A percentile compares a stretch with the other conserved stretches of the same genome.
These are phyloP conservation scores for Sebastes schlegelii DNA, from an alignment of 2,113 vertebrate genomes.

Conservation along the genomic window DNA sequence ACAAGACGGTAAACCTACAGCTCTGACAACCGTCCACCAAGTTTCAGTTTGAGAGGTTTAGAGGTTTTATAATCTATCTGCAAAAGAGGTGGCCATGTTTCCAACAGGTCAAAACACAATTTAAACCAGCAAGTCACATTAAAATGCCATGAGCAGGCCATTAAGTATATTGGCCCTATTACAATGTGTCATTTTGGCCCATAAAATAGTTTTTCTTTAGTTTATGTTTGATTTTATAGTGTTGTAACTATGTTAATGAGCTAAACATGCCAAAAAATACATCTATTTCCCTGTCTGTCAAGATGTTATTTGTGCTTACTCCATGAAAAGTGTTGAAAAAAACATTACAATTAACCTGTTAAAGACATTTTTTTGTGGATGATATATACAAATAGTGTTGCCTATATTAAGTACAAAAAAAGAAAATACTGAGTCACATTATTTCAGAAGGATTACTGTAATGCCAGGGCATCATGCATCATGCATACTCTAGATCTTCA, in stretches of 20 bases:
- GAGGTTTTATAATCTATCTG: not conserved
- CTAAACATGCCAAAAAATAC: not conserved
- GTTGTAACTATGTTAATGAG: not conserved
- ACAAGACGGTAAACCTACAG: not conserved
- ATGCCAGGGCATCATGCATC: too few species aligned
- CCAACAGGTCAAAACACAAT: not conserved
- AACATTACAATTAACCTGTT: not conserved
- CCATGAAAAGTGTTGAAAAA: not conserved
- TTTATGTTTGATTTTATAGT: not conserved
- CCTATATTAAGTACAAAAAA: not conserved
- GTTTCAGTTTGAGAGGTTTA: not conserved
- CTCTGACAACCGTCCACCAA: not conserved
- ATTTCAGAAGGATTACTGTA: not conserved
- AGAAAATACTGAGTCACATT: not conserved
- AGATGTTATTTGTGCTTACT: not conserved
- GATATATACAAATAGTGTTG: not conserved
- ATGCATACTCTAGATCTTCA: too few species aligned
- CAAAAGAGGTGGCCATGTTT: not conserved
- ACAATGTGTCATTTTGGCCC: not conserved
- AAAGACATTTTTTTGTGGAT: not conserved
- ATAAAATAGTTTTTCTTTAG: not conserved
- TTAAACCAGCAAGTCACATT: not conserved
- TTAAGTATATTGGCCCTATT: not conserved
- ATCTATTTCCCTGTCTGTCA: not conserved
- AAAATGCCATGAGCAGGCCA: not conserved